Percentiles rank a stretch among this genome's conserved stretches.
These are phyloP conservation scores for Brotogeris chrysoptera DNA, from an alignment of 2,797 vertebrate species.

Conservation along the genomic window DNA sequence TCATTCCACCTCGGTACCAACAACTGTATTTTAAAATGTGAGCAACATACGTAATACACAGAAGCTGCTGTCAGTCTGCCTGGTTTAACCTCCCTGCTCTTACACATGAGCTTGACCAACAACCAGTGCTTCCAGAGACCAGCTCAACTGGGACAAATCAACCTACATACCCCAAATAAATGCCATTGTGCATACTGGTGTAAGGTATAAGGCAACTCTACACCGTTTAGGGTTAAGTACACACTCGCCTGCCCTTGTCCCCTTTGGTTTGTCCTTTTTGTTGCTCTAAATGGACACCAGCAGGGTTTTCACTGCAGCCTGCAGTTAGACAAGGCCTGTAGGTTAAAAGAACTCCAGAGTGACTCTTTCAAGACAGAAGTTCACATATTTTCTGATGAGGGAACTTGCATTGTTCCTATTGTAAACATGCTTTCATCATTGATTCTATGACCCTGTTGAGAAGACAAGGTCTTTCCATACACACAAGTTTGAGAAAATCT, in stretches of 20 bases:
- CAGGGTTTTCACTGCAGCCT: not conserved
- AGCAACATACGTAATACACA: not conserved
- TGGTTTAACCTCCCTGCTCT: not conserved
- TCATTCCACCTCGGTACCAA: not conserved
- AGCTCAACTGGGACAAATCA: not conserved
- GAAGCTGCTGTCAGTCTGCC: not conserved
- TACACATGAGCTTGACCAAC: not conserved
- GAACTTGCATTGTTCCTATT: not conserved
- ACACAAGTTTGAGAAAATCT: not conserved
- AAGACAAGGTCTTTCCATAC: not conserved
- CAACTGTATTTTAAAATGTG: not conserved
- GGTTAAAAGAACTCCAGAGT: not conserved
- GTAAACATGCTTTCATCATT: not conserved
- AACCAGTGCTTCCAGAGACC: not conserved
- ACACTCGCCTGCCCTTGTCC: not conserved
- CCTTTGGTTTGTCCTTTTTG: not conserved
- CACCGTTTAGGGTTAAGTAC: not conserved
- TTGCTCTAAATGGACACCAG: not conserved
- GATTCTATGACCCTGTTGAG: not conserved
- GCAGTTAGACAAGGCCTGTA: not conserved
- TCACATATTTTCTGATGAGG: not conserved
- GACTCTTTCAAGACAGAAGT: not conserved
- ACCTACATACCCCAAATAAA: not conserved
- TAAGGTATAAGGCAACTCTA: not conserved
- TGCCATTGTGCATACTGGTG: not conserved